Base-by-base conservation (phyloP, 2,888 invertebrate species). In the Alviniconcha strummeri region DNA sequence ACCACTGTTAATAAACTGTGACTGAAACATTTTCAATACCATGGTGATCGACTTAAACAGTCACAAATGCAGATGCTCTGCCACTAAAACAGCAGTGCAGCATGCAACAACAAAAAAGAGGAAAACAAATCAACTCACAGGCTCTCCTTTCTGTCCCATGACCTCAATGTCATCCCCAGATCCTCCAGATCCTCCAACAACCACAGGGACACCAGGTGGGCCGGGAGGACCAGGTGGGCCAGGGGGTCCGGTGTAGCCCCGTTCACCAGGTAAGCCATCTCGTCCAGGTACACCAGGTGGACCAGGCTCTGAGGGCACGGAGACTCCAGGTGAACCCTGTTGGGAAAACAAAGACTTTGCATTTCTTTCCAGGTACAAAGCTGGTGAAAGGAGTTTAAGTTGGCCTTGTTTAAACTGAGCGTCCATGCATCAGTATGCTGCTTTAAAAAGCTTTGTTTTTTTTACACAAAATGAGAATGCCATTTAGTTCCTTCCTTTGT, bases 221-320 rank as follows among this genome's bases (percentile, higher is more conserved):
- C 87, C 86, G 15, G 86, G 83, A 4, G 81, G 85, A 4, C 88
- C 87, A 15, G 84, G 74, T 52, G 80, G 80, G 19, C 87, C 87
- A 13, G 82, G 76, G 3, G 82, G 83, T 19, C 87, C 87, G n/a
- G 19, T 1, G 8, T 80, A 15, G 8, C 82, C 82, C 56, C 55
- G n/a, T 11, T 19, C 67, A 19, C 82, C 82, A 19, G 67, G 81
- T 3, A 69, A 52, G 19, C 86, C 87, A 17, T 75, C 69, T 19
- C 54, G 9, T 9, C 78, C 78, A 15, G 78, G 78, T 17, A 52
- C 54, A 72, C 86, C 86, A 7, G 83, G 82, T 4, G 56, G 52
- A 13, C 87, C 87, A 5, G 64, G 78, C 36, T 78, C 78, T 15
- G 56, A 56, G 13, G 78, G 78, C 15, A 78, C 17, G 13, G n/a